Evolutionary conservation across 2,797 vertebrate species (phyloP).

Genomic region (Myoxocephalus aenaeus): DNA sequence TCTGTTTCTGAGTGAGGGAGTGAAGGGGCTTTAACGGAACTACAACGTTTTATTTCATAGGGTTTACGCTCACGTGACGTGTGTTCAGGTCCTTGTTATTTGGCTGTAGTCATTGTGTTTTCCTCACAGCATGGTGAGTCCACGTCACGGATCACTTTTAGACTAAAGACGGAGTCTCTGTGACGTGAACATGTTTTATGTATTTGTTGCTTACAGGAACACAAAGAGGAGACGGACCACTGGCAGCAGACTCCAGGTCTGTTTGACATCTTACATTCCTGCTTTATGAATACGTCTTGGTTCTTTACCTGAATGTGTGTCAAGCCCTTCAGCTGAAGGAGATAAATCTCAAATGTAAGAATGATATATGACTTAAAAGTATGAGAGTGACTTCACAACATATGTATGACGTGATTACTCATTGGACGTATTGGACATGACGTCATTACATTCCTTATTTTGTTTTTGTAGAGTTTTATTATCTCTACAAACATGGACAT

Average conservation of each 20-base stretch:
- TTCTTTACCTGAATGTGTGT: not conserved
- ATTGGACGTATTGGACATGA: not conserved
- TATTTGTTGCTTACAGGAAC: slow-evolving; percentile 13
- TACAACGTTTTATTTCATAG: rapidly evolving
- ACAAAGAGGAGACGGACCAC: rapidly evolving
- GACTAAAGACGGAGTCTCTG: not conserved
- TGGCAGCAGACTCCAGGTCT: slow-evolving; percentile 7
- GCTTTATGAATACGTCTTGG: not conserved
- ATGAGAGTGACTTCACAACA: not conserved
- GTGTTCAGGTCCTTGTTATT: not conserved
- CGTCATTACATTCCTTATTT: not conserved
- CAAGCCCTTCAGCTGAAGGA: too few species aligned
- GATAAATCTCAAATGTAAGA: not conserved
- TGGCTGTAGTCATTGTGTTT: not conserved
- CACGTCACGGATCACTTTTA: not conserved
- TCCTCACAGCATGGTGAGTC: slow-evolving; percentile 25
- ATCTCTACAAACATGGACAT: not conserved
- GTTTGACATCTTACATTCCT: not conserved
- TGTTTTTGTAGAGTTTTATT: too few species aligned
- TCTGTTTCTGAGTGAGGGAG: rapidly evolving
- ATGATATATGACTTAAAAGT: not conserved
- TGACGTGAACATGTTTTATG: not conserved
- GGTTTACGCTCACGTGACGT: rapidly evolving
- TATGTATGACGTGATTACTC: not conserved
- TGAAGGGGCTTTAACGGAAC: not conserved